A percentile compares a stretch with the other conserved stretches of the same genome.
phyloP scores from a whole-genome alignment of 2,888 invertebrate species.

The Pantelozetes paolii region DNA sequence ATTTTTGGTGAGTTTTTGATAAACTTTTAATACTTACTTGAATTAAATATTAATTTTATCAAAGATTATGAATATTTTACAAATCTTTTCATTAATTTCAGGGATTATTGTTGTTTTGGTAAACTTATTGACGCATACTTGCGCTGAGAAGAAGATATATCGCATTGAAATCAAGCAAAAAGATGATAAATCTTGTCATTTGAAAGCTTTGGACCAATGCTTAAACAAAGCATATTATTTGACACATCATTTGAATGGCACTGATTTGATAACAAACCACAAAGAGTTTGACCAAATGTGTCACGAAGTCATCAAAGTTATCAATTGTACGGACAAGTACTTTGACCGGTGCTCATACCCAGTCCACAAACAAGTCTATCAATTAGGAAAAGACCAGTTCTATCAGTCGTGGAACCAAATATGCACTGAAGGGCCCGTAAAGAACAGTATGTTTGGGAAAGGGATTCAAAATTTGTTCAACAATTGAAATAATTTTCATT shows the following conservation, averaged over 20 bases:
- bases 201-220: constrained; percentile 22
- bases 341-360: not conserved
- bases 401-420: constrained; percentile 22
- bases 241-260: constrained; percentile 6
- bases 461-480: not conserved
- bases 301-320: constrained; percentile 1
- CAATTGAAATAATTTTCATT: not conserved
- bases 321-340: constrained; percentile 19
- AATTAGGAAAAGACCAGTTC: constrained; percentile 22
- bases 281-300: constrained; percentile 27
- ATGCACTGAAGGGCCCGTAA: not conserved
- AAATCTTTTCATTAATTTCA: too few species aligned
- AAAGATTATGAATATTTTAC: too few species aligned
- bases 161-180: not conserved
- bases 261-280: not conserved
- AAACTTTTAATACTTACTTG: too few species aligned
- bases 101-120: not conserved
- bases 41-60: too few species aligned
- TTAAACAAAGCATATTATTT: constrained; percentile 26
- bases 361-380: constrained; percentile 22
- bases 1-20: not conserved
- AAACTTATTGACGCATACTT: not conserved
- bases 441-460: not conserved
- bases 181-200: not conserved
- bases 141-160: not conserved